These are phyloP conservation scores for Catharus minimus DNA, from an alignment of 2,113 vertebrate genomes.

Conservation along the genomic window DNA sequence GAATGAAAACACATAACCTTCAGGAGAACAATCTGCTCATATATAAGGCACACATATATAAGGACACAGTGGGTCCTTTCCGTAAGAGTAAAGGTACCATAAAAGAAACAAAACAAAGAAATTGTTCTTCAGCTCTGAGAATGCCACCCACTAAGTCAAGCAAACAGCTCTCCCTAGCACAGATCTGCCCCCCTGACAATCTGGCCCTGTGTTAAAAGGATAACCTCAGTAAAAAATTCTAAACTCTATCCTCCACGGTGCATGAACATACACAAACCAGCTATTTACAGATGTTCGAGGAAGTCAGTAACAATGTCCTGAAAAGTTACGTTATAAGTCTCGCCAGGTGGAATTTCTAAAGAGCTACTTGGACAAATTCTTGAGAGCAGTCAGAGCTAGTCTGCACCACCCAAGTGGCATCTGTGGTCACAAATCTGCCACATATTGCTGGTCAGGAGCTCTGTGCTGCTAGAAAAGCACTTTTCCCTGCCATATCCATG, in stretches of 20 bases:
- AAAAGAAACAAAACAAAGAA: slow-evolving; percentile 55
- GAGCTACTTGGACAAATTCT: slow-evolving; percentile 27
- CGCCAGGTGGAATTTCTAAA: slow-evolving; percentile 59
- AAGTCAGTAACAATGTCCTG: slow-evolving; percentile 46
- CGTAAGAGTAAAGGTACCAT: slow-evolving; percentile 10
- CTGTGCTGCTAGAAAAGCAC: background rate
- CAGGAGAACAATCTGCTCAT: background rate
- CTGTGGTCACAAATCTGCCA: background rate
- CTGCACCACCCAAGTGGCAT: slow-evolving; percentile 50
- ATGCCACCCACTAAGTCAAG: slow-evolving; percentile 59
- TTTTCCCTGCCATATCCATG: background rate
- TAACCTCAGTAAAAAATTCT: slow-evolving; percentile 44
- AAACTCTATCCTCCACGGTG: slow-evolving; percentile 63
- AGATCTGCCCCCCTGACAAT: slow-evolving; percentile 12
- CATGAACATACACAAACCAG: slow-evolving; percentile 47
- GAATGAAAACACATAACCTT: slow-evolving; percentile 13
- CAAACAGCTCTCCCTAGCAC: background rate
- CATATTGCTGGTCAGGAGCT: background rate
- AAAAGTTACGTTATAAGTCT: slow-evolving; percentile 30
- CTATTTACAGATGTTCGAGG: slow-evolving; percentile 50
- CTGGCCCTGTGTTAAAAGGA: slow-evolving; percentile 42
- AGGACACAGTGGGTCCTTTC: background rate
- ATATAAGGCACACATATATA: background rate
- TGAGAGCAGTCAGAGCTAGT: slow-evolving; percentile 9
- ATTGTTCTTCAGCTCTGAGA: slow-evolving; percentile 15